Percentiles rank a stretch among this genome's conserved stretches.
Conservation (phyloP, 2,113 vertebrate species). For the Phrynocephalus versicolor region DNA sequence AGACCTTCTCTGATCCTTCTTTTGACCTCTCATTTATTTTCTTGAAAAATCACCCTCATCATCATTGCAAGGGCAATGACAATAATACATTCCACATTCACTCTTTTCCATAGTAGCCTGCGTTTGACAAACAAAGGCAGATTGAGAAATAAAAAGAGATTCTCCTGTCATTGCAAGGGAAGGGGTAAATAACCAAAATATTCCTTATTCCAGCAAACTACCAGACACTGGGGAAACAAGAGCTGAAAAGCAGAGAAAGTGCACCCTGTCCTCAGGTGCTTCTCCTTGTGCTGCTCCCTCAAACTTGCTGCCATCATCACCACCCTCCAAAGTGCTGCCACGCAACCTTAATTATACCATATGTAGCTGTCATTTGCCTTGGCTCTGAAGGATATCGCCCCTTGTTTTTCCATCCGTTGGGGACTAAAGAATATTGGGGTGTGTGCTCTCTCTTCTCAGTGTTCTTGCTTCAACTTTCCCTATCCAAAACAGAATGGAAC, state of each 20-base stretch:
- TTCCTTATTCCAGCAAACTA: background rate
- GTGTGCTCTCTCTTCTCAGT: too few species aligned
- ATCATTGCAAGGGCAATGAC: background rate
- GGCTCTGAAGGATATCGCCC: too few species aligned
- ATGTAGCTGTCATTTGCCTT: too few species aligned
- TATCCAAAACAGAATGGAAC: too few species aligned
- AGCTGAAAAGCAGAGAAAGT: background rate
- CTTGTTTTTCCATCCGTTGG: too few species aligned
- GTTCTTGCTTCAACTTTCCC: too few species aligned
- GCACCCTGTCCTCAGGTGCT: background rate
- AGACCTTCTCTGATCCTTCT: background rate
- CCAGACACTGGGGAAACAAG: background rate
- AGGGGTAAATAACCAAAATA: background rate
- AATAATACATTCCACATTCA: background rate
- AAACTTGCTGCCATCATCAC: background rate
- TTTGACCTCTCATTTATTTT: background rate
- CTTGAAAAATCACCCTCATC: background rate
- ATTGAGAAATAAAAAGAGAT: background rate
- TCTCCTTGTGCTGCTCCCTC: background rate
- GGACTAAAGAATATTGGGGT: too few species aligned
- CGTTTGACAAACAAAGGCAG: background rate
- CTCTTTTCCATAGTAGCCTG: background rate
- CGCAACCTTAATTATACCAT: too few species aligned
- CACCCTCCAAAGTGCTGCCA: too few species aligned
- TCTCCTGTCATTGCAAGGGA: background rate